Evolutionary conservation across 2,888 invertebrate species (phyloP), one percentile per base, ranked within the genome.

Genomic region (Apoda limacodes): DNA sequence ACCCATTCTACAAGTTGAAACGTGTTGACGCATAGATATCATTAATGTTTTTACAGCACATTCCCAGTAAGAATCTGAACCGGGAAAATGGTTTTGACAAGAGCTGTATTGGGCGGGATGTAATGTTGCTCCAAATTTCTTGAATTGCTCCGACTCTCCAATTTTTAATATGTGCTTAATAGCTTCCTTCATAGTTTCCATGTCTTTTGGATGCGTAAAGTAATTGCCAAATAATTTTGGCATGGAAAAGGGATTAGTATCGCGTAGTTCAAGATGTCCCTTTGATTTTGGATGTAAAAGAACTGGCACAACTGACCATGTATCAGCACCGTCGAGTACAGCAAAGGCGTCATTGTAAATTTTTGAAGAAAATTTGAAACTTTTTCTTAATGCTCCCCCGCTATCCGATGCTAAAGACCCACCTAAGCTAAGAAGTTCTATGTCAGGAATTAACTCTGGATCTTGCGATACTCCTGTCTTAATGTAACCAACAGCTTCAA

Each of bases 191-290:
- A 88, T 42, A 0, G 85, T 83, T 9, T 76, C 72, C 25, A 87
- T 57, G 46, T 92, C 83, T 32, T 82, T 75, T 9, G 84, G 83
- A 52, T 92, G 85, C 0, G 84, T 81, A 34, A 93, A 84, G 55
- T 93, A 95, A 47, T 94, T 91, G 0, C 92, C 88, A 48, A 90
- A 86, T 34, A 95, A 82, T 36, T 87, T 81, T 0, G 95, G 93
- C 50, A 87, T 85, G 2, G 89, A 85, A 29, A 85, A 82, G 0
- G 93, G 92, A 67, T 92, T 85, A n/a, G 82, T 84, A 17, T 88
- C 88, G 45, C 84, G 83, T 1, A 96, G 78, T 54, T 83, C 85
- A 1, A 93, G 55, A 5, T 83, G 82, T 0, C 93, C 93, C 35
- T 82, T 81, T 4, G 92, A 92, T 56, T 85, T 85, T 0, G 93